Base-by-base conservation (phyloP, 1,140 invertebrate genomes). In the Sesamia nonagrioides region DNA sequence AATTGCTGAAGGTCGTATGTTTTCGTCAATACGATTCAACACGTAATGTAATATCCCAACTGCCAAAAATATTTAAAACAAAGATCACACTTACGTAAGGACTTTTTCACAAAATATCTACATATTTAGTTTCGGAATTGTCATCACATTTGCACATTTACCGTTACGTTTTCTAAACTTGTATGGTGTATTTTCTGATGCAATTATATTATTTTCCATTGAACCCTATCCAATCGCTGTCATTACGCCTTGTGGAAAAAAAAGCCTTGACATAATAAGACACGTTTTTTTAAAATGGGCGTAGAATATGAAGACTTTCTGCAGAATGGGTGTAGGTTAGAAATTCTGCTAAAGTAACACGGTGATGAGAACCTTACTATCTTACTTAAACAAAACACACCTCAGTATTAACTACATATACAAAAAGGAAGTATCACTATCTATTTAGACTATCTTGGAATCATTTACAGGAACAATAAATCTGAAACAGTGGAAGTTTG, bases 381-480 rank as follows among this genome's bases (percentile, higher is more conserved):
- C 56, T 18, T 1, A 66, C 17, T 42, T 66, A 66, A 58, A 66
- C 17, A 45, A 63, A 42, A 21, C 37, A 40, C 37, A 5, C 13
- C 33, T 63, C 7, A 40, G 33, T 17, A 61, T 15, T 68, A 27
- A 50, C 18, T 27, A n/a, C n/a, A 1, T 27, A 69, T 21, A 15
- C 18, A 42, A 69, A 68, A 69, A 69, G 66, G 40, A 69, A 69
- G 66, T 50, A 69, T 18, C 66, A 48, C 21, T 50, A 50, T 71
- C 50, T 40, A 73, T n/a, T 5, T 58, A 73, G 52, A 58, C 21
- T 54, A 54, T 52, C 68, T 71, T 35, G 27, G 42, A 75, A 75
- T 63, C 21, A 42, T 42, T 60, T 76, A 76, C 40, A 50, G 56
- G 18, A 72, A 78, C 50, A 73, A 79, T 63, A 79, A 76, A 76